Percentiles rank a stretch among this genome's conserved stretches.
phyloP scores from a whole-genome alignment of 2,888 invertebrate genomes.

The Ophion obscuratus region DNA sequence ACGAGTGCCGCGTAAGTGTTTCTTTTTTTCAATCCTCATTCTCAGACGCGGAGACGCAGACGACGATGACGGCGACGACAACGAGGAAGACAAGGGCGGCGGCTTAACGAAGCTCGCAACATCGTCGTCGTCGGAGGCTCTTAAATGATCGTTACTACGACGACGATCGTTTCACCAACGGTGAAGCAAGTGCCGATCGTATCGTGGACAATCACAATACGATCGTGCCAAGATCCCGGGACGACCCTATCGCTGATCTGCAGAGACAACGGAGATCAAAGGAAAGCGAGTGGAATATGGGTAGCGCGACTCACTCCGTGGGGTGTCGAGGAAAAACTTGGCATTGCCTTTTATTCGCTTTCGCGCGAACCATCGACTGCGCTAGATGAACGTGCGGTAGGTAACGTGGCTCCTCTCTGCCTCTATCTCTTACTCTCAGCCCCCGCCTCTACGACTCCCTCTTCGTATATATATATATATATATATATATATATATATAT shows the following conservation, averaged over 20 bases:
- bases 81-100: constrained; percentile 21
- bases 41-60: constrained; percentile 44
- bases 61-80: constrained; percentile 21
- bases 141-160: constrained; percentile 32
- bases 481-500: too few relatives aligned
- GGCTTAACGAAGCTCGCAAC: constrained; percentile 59
- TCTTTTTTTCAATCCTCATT: constrained; percentile 23
- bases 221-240: constrained; percentile 61
- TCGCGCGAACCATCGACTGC: constrained; percentile 19
- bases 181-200: constrained; percentile 40
- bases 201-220: constrained; percentile 61
- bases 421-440: not conserved
- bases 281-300: constrained; percentile 55
- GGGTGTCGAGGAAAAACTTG: constrained; percentile 54
- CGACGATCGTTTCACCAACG: constrained; percentile 53
- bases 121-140: constrained; percentile 40
- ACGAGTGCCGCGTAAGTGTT: constrained; percentile 49
- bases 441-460: constrained; percentile 2
- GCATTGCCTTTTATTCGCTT: constrained; percentile 55
- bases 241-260: constrained; percentile 14
- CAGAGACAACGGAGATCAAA: constrained; percentile 51
- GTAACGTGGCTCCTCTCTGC: constrained; percentile 1
- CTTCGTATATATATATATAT: too few relatives aligned
- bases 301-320: constrained; percentile 42
- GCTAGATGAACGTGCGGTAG: constrained; percentile 16